Conservation (phyloP, 2,888 invertebrate species). For the Cephus nigrinus region DNA sequence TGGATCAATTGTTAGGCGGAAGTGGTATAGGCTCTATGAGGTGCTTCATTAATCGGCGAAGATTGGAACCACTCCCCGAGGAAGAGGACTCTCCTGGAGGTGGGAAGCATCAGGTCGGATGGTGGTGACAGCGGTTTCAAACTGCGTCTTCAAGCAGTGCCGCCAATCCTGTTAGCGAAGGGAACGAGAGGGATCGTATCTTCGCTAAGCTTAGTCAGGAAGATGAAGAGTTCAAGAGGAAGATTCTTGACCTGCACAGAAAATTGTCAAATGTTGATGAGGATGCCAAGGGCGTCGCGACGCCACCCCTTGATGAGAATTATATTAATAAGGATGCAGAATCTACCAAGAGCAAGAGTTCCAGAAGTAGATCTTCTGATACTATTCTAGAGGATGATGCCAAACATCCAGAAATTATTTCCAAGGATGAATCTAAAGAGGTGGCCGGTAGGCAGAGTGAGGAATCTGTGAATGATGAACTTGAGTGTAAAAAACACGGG, state of each 20-base stretch:
- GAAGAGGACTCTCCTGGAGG: conserved; percentile 76
- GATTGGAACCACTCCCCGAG: conserved; percentile 85
- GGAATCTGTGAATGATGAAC: conserved; percentile 33
- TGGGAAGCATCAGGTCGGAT: conserved; percentile 59
- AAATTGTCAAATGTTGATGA: conserved; percentile 40
- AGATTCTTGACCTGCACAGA: conserved; percentile 59
- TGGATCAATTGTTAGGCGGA: conserved; percentile 59
- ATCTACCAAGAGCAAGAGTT: background rate
- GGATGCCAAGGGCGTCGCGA: conserved; percentile 24
- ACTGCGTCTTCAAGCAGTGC: conserved; percentile 39
- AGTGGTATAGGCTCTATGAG: conserved; percentile 54
- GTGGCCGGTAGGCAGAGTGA: conserved; percentile 20
- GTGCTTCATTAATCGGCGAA: conserved; percentile 72
- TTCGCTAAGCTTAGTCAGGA: conserved; percentile 57
- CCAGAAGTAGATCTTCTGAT: background rate
- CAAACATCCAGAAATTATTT: conserved; percentile 10
- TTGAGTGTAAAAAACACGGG: conserved; percentile 42
- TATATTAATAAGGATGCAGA: background rate
- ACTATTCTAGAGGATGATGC: background rate
- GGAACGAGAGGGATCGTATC: conserved; percentile 45
- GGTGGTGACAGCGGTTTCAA: conserved; percentile 65
- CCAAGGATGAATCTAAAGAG: conserved; percentile 12
- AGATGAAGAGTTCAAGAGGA: conserved; percentile 61
- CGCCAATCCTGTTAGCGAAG: conserved; percentile 24
- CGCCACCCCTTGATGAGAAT: conserved; percentile 17